phyloP scores from a whole-genome alignment of 2,113 vertebrate genomes.

The Solenodon paradoxus region DNA sequence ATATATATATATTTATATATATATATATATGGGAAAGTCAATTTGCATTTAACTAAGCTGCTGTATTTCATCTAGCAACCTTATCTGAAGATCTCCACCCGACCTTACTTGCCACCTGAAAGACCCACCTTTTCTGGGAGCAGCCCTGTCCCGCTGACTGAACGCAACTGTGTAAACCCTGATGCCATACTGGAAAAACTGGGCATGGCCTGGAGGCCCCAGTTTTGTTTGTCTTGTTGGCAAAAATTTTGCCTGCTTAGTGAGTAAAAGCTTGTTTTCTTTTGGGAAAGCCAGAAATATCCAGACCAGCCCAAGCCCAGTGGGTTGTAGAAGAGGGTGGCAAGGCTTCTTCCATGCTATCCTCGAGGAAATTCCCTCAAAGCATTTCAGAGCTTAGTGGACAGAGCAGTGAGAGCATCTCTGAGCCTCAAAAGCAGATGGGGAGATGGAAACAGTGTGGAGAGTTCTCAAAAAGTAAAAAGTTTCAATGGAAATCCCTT shows the following conservation, averaged over 20 bases:
- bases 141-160: background rate
- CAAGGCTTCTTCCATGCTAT: background rate
- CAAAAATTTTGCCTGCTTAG: slow-evolving; percentile 58
- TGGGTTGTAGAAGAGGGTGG: background rate
- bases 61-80: background rate
- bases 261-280: slow-evolving; percentile 64
- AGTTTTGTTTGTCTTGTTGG: slow-evolving; percentile 37
- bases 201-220: background rate
- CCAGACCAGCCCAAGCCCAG: background rate
- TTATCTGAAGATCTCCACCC: background rate
- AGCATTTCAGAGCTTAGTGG: background rate
- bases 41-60: background rate
- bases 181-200: background rate
- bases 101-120: background rate
- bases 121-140: background rate
- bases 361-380: background rate
- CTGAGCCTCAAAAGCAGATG: too few relatives aligned
- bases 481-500: too few relatives aligned
- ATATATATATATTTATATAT: too few relatives aligned
- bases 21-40: too few relatives aligned
- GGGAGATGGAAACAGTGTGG: too few relatives aligned
- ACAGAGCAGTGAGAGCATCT: background rate
- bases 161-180: background rate
- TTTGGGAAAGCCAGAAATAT: slow-evolving; percentile 62
- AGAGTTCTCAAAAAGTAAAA: too few relatives aligned